Evolutionary conservation across 1,140 invertebrate species (phyloP), one percentile per base, ranked within the genome.

Genomic region (Caenorhabditis brenneri): DNA sequence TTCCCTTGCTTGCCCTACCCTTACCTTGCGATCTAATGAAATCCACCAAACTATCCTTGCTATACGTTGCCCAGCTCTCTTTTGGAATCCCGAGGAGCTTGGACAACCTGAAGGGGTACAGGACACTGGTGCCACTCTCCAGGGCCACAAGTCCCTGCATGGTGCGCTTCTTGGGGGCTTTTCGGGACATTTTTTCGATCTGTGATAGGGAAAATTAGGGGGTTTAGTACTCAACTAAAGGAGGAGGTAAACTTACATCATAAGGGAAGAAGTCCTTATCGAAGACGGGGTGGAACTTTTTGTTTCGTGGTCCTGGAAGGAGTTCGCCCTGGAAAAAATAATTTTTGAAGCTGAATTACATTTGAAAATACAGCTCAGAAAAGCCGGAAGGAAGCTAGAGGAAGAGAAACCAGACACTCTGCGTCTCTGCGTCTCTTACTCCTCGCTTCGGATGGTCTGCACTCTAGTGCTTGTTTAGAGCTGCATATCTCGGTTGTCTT

Each of bases 281-380:
- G 19, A 85, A 81, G 24, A n/a, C 36, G 5, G 84, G 84, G 31
- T 85, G 79, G 84, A 85, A 85, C 36, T 82, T 81, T 19, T 78
- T 46, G 48, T 36, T 46, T 42, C 69, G 16, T 24, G 84, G 39
- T n/a, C 69, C 53, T 2, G 42, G 55, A 15, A 65, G 80, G 9
- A 42, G 7, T 31, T 51, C 55, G 2, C 74, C 82, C 81, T 83
- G 65, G 33, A 78, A 36, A n/a, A n/a, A n/a, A n/a, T n/a, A n/a
- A n/a, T n/a, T n/a, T n/a, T n/a, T n/a, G n/a, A n/a, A n/a, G n/a
- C n/a, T n/a, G n/a, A n/a, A n/a, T n/a, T n/a, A n/a, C n/a, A n/a
- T n/a, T n/a, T n/a, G n/a, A n/a, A n/a, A n/a, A n/a, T n/a, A n/a
- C n/a, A n/a, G n/a, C n/a, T n/a, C n/a, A n/a, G n/a, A n/a, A n/a